Evolutionary conservation across 2,888 invertebrate genomes (phyloP), one percentile per base, ranked within the genome.

Genomic region (Cephus spinipes): DNA sequence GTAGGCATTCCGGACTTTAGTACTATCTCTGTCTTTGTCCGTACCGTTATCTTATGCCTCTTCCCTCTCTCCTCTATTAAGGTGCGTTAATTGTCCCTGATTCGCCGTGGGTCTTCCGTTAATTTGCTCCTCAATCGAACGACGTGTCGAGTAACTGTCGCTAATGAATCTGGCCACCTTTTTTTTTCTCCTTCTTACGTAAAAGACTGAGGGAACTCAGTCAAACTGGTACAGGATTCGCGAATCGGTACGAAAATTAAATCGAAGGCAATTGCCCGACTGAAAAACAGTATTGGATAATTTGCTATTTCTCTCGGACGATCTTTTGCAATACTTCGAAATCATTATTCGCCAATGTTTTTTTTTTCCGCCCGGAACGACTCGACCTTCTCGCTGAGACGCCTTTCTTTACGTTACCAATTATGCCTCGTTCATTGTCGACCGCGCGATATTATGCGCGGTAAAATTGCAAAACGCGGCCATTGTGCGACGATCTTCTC

Each of bases 41-140:
- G 55, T 23, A 55, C 55, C 55, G 9, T 55, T 23, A 23, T 23
- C 23, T 55, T 55, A 0, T 55, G 1, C 79, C 79, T 35, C 81
- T 76, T 77, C 68, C 75, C 74, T 79, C 75, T 69, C 77, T 78
- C 78, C 74, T 73, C 77, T 31, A 77, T 69, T 36, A 77, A 77
- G 74, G 69, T 69, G 77, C 74, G 71, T 71, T 71, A 71, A 74
- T 75, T 75, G 36, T 34, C 15, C n/a, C 73, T 74, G 77, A 75
- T 77, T 77, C 73, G 34, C 71, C 12, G 31, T 12, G 33, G 71
- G 71, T 71, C 23, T 12, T 33, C 71, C 71, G 31, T 71, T 71
- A 71, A 71, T 71, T 33, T n/a, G 71, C 71, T 23, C 55, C 23
- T 35, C 55, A 23, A 55, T 55, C 55, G 55, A 55, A 55, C 55